A percentile compares a stretch with the other conserved stretches of the same genome.
Evolutionary conservation across 2,888 invertebrate genomes (phyloP).

Genomic region (Mantis religiosa): DNA sequence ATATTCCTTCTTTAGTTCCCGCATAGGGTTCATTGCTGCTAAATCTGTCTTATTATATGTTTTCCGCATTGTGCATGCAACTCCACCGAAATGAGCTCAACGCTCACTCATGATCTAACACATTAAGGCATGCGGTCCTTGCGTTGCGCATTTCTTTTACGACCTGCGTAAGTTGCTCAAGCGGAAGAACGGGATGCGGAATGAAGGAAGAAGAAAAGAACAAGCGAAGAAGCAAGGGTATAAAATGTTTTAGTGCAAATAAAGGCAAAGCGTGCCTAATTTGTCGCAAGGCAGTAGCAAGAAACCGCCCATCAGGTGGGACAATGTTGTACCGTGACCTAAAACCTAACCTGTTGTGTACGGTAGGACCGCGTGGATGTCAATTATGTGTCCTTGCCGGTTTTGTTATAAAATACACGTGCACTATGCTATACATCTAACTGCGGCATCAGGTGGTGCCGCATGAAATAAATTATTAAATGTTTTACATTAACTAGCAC

Average conservation of each 20-base stretch:
- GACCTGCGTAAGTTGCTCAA: not conserved
- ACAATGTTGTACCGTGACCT: not conserved
- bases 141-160: not conserved
- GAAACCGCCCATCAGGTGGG: not conserved
- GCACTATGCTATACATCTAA: too few species aligned
- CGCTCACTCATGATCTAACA: too few species aligned
- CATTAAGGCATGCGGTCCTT: not conserved
- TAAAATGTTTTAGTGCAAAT: not conserved
- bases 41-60: too few species aligned
- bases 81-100: too few species aligned
- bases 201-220: not conserved
- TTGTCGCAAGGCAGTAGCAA: not conserved
- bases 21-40: too few species aligned
- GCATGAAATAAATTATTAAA: too few species aligned
- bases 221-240: not conserved
- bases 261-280: not conserved
- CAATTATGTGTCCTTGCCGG: not conserved
- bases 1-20: too few species aligned
- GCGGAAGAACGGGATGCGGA: not conserved
- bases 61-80: too few species aligned
- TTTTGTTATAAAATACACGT: not conserved
- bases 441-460: too few species aligned
- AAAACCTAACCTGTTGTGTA: not conserved
- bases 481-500: too few species aligned
- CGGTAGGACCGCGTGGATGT: not conserved